Evolutionary conservation across 1,140 invertebrate species (phyloP), one percentile per base, ranked within the genome.

Genomic region (Drosophila arizonae): DNA sequence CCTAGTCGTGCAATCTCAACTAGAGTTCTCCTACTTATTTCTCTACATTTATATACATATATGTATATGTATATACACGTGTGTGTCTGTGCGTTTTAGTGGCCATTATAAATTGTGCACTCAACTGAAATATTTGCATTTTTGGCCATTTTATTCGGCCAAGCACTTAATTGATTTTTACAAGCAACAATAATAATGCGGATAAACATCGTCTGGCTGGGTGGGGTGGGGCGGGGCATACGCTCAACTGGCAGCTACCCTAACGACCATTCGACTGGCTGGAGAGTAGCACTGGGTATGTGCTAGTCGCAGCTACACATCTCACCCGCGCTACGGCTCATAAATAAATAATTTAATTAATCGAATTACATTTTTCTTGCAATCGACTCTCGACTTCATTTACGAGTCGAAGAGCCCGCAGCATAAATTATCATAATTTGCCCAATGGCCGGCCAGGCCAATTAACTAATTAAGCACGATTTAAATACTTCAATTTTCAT

Each of bases 61-160:
- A 30, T 30, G 6, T 30, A 6, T 6, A 30, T 30, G 28, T 30
- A 6, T 30, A 6, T 30, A 6, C 3, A 3, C 6, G 6, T 30
- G 28, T 30, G 6, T 6, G 4, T 30, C 2, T 6, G 28, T 30
- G 28, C 6, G 4, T 6, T 30, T 30, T 30, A 30, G 28, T 33
- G 10, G 10, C 36, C 10, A 39, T 39, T 52, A 28, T 15, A 45
- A 61, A 30, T 48, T 62, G 66, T 54, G 24, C 66, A 52, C 21
- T 68, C 48, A 21, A 28, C 48, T 68, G 66, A 24, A 50, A 51
- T 60, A 62, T 69, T 69, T 62, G 66, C 58, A 62, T 69, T 69
- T 54, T 62, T 69, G 43, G 66, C 39, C 57, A 15, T 30, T 51
- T 52, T 11, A n/a, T 24, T 60, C 24, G 65, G 6, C 46, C 50